A percentile compares a stretch with the other conserved stretches of the same genome.
Evolutionary conservation across 2,797 vertebrate species (phyloP).

Genomic region (Squalus acanthias): DNA sequence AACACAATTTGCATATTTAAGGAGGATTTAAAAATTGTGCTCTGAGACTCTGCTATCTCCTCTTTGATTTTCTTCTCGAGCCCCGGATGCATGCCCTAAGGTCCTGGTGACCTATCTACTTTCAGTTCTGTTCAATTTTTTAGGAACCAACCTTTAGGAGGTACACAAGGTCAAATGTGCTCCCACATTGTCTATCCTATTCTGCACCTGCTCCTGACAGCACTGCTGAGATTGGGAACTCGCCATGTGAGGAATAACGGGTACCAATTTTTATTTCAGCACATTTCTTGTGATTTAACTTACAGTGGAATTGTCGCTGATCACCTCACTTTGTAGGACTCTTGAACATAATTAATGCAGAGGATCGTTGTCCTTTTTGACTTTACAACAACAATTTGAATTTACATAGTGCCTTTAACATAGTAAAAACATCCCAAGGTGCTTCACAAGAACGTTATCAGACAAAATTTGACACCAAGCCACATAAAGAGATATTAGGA

Average conservation of each 20-base stretch:
- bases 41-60: neutral
- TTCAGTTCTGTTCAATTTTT: neutral
- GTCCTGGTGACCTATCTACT: neutral
- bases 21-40: neutral
- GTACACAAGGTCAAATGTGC: neutral
- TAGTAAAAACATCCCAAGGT: neutral
- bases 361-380: neutral
- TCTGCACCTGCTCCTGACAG: neutral
- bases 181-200: neutral
- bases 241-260: neutral
- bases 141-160: neutral
- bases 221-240: neutral
- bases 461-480: neutral
- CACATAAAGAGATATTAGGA: neutral
- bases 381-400: neutral
- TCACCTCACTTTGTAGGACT: neutral
- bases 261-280: neutral
- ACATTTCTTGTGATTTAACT: neutral
- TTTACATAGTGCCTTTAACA: neutral
- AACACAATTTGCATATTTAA: neutral
- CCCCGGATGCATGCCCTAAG: neutral
- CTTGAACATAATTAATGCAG: neutral
- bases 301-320: neutral
- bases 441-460: neutral
- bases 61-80: neutral